Conservation (phyloP, 1,140 invertebrate genomes). For the Hycleus phaleratus region DNA sequence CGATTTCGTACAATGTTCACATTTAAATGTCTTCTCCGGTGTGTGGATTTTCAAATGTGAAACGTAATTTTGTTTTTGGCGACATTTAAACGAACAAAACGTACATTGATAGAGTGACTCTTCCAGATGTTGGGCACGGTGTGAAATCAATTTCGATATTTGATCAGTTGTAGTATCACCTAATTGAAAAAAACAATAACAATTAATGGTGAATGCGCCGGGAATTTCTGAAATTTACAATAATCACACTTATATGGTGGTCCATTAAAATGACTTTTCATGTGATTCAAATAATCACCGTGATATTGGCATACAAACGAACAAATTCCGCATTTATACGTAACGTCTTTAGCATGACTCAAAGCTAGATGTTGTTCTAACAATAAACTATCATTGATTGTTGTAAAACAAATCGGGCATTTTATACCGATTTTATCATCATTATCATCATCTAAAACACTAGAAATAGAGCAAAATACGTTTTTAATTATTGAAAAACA, state of each 20-base stretch:
- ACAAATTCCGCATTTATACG: constrained; percentile 57
- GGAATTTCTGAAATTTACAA: constrained; percentile 41
- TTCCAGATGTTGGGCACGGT: constrained; percentile 37
- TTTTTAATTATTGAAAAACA: background rate
- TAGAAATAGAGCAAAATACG: background rate
- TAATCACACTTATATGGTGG: constrained; percentile 57
- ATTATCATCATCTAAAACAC: constrained; percentile 22
- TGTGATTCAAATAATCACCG: constrained; percentile 55
- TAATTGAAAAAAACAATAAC: constrained; percentile 17
- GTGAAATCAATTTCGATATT: constrained; percentile 37
- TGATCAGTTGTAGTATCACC: constrained; percentile 34
- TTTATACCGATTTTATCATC: constrained; percentile 39
- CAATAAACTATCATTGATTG: constrained; percentile 42
- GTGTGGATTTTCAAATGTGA: constrained; percentile 39
- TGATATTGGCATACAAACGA: constrained; percentile 57
- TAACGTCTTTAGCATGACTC: constrained; percentile 50
- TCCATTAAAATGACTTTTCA: constrained; percentile 55
- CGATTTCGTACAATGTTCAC: constrained; percentile 37
- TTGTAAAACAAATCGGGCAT: constrained; percentile 48
- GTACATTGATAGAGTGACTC: constrained; percentile 40
- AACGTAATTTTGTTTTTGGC: constrained; percentile 48
- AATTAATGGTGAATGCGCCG: background rate
- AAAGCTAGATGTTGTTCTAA: constrained; percentile 47
- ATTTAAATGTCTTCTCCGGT: constrained; percentile 37
- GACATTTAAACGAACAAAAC: constrained; percentile 46